phyloP scores from a whole-genome alignment of 2,888 invertebrate genomes.

The Ommatoiulus sabulosus region DNA sequence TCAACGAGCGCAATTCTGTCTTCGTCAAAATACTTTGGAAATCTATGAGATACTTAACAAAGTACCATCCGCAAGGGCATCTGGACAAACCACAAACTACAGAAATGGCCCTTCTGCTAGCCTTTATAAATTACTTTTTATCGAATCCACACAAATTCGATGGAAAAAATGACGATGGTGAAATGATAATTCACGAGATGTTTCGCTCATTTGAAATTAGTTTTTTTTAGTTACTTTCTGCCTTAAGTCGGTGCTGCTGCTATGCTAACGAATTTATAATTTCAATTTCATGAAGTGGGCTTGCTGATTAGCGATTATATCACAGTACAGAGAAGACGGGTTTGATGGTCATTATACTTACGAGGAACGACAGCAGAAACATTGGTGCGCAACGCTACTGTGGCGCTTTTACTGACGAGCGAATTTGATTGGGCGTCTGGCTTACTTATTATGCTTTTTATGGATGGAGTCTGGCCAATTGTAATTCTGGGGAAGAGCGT shows the following conservation, averaged over 20 bases:
- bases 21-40: neutral
- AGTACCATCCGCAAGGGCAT: neutral
- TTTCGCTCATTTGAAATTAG: neutral
- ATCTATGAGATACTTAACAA: neutral
- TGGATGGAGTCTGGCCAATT: constrained; percentile 63
- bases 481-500: constrained; percentile 63
- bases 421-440: neutral
- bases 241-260: neutral
- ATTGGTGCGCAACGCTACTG: neutral
- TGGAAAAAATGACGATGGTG: neutral
- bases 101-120: neutral
- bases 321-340: constrained; percentile 8
- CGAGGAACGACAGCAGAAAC: neutral
- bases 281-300: neutral
- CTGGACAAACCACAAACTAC: neutral
- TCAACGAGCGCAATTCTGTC: neutral
- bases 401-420: neutral
- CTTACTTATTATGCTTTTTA: constrained; percentile 6
- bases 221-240: neutral
- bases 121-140: neutral
- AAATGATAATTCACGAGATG: neutral
- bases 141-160: neutral
- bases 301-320: neutral
- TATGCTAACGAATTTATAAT: neutral
- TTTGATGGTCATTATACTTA: constrained; percentile 9